A percentile compares a stretch with the other conserved stretches of the same genome.
Evolutionary conservation across 2,888 invertebrate genomes (phyloP).

Genomic region (Apamea sordens): DNA sequence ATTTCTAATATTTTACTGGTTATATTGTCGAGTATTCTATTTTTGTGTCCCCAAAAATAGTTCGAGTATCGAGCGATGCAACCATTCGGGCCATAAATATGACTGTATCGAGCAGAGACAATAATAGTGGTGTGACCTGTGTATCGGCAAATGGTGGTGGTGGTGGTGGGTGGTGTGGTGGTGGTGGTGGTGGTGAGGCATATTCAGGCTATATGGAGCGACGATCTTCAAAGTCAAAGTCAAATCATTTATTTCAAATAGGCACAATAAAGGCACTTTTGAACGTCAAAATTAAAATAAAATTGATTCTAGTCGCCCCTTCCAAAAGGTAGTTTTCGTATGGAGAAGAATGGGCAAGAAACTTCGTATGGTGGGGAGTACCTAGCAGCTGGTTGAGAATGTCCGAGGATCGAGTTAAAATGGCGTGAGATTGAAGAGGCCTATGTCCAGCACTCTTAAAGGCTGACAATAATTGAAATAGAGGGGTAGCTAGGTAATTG

Average conservation of each 20-base stretch:
- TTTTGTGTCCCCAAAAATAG: conserved; percentile 42
- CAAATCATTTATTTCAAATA: too few species aligned
- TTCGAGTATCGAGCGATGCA: conserved; percentile 39
- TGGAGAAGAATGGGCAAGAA: too few species aligned
- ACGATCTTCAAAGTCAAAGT: too few species aligned
- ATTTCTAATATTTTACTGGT: conserved; percentile 55
- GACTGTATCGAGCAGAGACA: conserved; percentile 4
- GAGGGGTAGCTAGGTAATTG: background rate
- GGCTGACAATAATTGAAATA: background rate
- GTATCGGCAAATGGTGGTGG: background rate
- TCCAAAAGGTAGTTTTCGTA: too few species aligned
- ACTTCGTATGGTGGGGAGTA: background rate
- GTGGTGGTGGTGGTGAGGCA: too few species aligned
- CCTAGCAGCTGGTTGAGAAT: background rate
- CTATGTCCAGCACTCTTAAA: too few species aligned
- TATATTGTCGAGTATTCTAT: conserved; percentile 50
- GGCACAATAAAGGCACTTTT: too few species aligned
- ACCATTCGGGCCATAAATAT: conserved; percentile 19
- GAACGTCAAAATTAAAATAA: too few species aligned
- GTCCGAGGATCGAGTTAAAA: background rate
- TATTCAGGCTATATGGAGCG: background rate
- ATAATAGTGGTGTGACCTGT: conserved; percentile 12
- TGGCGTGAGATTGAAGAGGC: background rate
- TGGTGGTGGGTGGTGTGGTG: too few species aligned
- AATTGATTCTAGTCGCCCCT: too few species aligned